Evolutionary conservation across 2,113 vertebrate species (phyloP), one percentile per base, ranked within the genome.

Genomic region (Tenrec ecaudatus): DNA sequence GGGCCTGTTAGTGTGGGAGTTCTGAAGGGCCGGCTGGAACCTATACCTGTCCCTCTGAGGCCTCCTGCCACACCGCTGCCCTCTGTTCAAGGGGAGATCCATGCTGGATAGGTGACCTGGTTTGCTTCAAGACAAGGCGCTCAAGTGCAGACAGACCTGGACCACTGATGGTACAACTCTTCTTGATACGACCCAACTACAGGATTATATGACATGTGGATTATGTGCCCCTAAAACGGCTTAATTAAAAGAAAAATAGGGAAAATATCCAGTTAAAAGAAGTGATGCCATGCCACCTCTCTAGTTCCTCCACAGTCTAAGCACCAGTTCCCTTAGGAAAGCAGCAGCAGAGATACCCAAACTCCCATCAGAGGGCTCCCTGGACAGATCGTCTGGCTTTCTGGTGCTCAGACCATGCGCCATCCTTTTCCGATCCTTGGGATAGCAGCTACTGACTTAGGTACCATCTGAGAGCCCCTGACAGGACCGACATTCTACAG

Each of bases 11-110:
- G 86, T 79, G 0, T 87, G 53, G 62, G 94, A 78, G 84, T 29
- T 62, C 79, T 81, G 73, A 90, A 92, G 84, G 33, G 38, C 73
- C 84, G 53, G 36, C 89, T 88, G 19, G 16, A 79, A 78, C 57
- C 53, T 53, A 22, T 36, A 53, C 10, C 88, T 79, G 64, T n/a
- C 16, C 12, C 68, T 94, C 3, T 58, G 78, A 19, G 82, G 62
- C 25, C 25, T 33, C 40, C 77, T 90, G 86, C 92, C 71, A 77
- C 86, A 81, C 33, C 19, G 36, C 62, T n/a, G 40, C 17, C 40
- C 53, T 82, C 57, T 3, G n/a, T 19, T 53, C 73, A 83, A 77
- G 38, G 77, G 43, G 85, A 82, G 80, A 62, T 47, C 71, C 62
- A 7, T 9, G 47, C 36, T 43, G 47, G 31, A 53, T 6, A 23